Percentiles rank a stretch among this genome's conserved stretches.
These are phyloP conservation scores for Scartelaos histophorus DNA, from an alignment of 2,113 vertebrate genomes.

Conservation along the genomic window DNA sequence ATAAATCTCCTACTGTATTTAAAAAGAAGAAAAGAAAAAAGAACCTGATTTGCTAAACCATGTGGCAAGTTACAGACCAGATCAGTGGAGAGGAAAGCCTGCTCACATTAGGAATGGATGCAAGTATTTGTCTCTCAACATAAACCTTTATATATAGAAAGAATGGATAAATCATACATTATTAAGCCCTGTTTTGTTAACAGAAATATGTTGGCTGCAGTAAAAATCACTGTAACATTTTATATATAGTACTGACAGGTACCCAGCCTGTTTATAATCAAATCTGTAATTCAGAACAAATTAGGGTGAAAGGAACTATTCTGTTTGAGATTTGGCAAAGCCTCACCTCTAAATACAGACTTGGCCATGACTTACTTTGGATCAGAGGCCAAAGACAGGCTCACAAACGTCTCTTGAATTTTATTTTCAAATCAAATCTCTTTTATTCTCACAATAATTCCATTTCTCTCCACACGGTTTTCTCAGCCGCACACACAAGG, in stretches of 20 bases:
- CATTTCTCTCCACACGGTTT: constrained; percentile 9
- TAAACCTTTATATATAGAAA: no score
- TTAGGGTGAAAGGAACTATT: neutral
- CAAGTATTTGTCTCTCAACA: no score
- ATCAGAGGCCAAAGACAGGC: constrained; percentile 7
- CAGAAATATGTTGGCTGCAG: neutral
- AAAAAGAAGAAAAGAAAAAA: no score
- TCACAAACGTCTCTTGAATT: neutral
- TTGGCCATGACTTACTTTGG: neutral
- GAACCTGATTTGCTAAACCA: no score
- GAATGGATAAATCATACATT: no score
- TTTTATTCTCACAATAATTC: constrained; percentile 5
- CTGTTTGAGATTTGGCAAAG: neutral
- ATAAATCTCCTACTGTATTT: no score
- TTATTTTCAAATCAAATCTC: constrained; percentile 5
- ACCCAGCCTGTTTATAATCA: constrained; percentile 20
- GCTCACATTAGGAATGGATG: no score
- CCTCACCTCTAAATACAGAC: neutral
- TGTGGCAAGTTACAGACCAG: no score
- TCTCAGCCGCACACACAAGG: constrained; percentile 4
- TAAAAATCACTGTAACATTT: neutral
- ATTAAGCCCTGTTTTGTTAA: neutral
- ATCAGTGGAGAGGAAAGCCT: no score
- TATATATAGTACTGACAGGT: neutral
- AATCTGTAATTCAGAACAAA: neutral